Evolutionary conservation across 2,888 invertebrate genomes (phyloP).

Genomic region (Microdon myrmicae): DNA sequence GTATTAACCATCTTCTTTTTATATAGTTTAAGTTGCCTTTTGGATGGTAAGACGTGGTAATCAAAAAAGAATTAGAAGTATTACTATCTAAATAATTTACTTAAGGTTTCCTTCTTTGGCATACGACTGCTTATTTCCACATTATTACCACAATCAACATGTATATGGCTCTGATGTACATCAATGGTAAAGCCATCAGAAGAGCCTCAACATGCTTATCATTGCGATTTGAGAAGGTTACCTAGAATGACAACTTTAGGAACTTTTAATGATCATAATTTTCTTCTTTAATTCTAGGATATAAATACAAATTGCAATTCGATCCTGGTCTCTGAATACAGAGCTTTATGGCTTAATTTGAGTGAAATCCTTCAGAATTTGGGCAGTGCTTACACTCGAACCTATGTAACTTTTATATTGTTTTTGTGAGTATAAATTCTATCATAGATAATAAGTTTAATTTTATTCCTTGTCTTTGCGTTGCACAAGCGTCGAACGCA

Average conservation of each 20-base stretch:
- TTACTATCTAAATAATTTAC: not conserved
- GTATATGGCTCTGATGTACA: constrained; percentile 77
- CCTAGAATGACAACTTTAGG: not conserved
- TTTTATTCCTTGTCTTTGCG: constrained; percentile 28
- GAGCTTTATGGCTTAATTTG: constrained; percentile 73
- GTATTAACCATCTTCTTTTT: constrained; percentile 72
- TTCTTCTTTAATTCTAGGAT: constrained; percentile 66
- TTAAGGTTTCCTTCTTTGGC: constrained; percentile 71
- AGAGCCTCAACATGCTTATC: constrained; percentile 71
- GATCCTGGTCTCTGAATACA: constrained; percentile 71
- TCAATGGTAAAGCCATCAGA: constrained; percentile 74
- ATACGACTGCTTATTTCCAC: constrained; percentile 70
- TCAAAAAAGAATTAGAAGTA: not conserved
- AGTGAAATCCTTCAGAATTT: constrained; percentile 74
- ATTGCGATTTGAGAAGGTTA: constrained; percentile 68
- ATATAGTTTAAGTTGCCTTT: constrained; percentile 71
- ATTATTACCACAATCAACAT: constrained; percentile 78
- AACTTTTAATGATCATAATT: not conserved
- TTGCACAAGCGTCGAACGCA: no score
- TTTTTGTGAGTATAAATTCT: constrained; percentile 69
- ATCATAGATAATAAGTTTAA: not conserved
- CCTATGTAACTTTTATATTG: constrained; percentile 74
- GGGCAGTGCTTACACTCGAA: constrained; percentile 76
- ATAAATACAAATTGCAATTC: constrained; percentile 70
- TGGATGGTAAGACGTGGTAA: constrained; percentile 67